Conservation (phyloP, 2,888 invertebrate genomes). For the Cataglyphis albicans region DNA sequence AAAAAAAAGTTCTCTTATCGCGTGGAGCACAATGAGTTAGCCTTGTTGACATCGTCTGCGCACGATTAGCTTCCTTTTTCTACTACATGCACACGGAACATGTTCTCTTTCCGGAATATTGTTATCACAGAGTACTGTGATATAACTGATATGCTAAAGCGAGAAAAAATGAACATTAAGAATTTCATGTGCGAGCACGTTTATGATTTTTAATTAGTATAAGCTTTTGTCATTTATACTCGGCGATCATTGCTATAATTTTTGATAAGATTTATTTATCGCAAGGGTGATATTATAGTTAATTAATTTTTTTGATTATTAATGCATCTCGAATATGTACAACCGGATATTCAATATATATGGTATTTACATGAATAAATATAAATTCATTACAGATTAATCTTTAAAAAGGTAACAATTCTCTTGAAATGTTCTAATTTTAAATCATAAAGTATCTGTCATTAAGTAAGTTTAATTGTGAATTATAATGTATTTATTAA, state of each 20-base stretch:
- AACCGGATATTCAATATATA: background rate
- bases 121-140: constrained; percentile 1
- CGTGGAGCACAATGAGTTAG: background rate
- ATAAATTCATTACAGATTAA: background rate
- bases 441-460: background rate
- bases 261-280: background rate
- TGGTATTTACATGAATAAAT: background rate
- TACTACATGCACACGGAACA: background rate
- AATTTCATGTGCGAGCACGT: background rate
- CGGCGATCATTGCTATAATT: background rate
- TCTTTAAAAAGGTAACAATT: background rate
- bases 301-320: background rate
- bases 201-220: constrained; percentile 1
- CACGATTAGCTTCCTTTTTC: constrained; percentile 10
- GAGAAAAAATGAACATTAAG: background rate
- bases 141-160: background rate
- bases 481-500: background rate
- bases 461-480: background rate
- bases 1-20: background rate
- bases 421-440: background rate
- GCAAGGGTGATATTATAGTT: background rate
- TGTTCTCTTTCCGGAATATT: constrained; percentile 4
- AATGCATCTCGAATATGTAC: background rate
- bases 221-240: background rate
- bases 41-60: constrained; percentile 11